These are phyloP conservation scores for Tarsius wallacei DNA, from an alignment of 2,797 vertebrate species.

Conservation along the genomic window DNA sequence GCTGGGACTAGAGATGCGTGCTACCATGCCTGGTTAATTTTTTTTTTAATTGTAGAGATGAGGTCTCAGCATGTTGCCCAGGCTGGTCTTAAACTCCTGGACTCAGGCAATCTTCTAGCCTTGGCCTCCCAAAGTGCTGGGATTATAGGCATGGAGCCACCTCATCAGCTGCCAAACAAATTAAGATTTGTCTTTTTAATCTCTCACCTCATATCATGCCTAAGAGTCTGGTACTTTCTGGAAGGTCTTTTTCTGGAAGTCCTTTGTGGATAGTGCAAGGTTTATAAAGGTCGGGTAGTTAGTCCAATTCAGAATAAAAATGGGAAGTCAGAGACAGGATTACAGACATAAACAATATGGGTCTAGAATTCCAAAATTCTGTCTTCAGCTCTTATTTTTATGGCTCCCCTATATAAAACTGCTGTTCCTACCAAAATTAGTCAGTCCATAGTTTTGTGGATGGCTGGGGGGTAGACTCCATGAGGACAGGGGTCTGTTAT, in stretches of 20 bases:
- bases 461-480: neutral
- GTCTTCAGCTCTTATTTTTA: neutral
- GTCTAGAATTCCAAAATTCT: slow-evolving; percentile 3
- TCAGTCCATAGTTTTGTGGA: neutral
- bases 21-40: no score
- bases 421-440: neutral
- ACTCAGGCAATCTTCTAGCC: no score
- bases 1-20: no score
- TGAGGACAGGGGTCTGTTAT: neutral
- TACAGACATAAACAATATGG: neutral
- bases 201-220: neutral
- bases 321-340: neutral
- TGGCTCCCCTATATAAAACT: neutral
- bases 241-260: neutral
- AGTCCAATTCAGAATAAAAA: slow-evolving; percentile 47
- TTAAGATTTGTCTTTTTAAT: neutral
- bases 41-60: no score
- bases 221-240: neutral
- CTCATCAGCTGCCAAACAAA: no score
- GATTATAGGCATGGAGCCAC: no score
- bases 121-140: no score
- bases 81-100: no score
- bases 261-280: slow-evolving; percentile 32
- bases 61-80: no score
- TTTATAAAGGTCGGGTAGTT: neutral